Evolutionary conservation across 2,113 vertebrate species (phyloP), one percentile per base, ranked within the genome.

Genomic region (Oncorhynchus mykiss): DNA sequence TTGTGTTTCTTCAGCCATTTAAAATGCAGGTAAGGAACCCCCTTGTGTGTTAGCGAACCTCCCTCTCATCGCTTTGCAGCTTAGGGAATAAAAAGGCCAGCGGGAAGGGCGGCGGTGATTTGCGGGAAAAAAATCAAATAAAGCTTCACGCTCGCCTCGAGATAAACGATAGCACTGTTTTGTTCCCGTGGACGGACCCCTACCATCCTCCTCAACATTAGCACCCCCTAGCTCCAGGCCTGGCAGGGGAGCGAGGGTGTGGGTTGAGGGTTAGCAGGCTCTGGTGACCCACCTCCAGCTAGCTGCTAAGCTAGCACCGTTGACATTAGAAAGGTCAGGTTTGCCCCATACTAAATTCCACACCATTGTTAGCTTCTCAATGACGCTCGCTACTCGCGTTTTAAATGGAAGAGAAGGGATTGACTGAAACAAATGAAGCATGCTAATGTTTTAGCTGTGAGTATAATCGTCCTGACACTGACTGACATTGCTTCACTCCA

Each of bases 41-140:
- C 70, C 34, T 2, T 39, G 34, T 39, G 34, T 39, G 34, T 39
- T 39, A 57, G 80, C 83, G 83, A 88, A 85, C 77, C 84, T 80
- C 85, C 82, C 82, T 83, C 83, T 71, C 86, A 83, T 82, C 76
- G 82, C 79, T 89, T 81, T 80, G 82, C 85, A 88, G 86, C 88
- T 91, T 88, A 92, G 86, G 79, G 20, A 60, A 22, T 60, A 73
- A 90, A 39, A 89, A 91, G 88, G 89, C 84, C 87, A 90, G 83
- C 84, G 83, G 83, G 80, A 90, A 85, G 86, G 85, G 81, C 79
- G 74, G 78, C 79, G 80, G 74, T 87, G 89, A 89, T 89, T 89
- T 88, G 77, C 1, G 67, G 29, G 29, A 5, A 5, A 92, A 90
- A 7, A 34, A 34, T 34, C 7, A 7, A 34, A 34, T 8, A 34